These are phyloP conservation scores for Eleutherodactylus coqui DNA, from an alignment of 2,797 vertebrate species.

Conservation along the genomic window DNA sequence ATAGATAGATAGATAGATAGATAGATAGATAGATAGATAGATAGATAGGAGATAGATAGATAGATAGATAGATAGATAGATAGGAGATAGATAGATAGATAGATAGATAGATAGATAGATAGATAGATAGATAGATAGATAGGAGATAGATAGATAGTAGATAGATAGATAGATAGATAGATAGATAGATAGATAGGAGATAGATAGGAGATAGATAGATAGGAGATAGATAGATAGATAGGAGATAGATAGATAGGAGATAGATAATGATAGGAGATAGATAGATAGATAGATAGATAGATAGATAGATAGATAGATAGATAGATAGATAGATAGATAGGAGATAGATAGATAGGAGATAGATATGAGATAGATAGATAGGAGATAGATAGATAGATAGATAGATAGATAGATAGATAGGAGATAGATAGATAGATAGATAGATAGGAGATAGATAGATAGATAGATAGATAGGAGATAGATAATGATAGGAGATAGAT, in stretches of 20 bases:
- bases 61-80: no score
- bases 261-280: neutral
- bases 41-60: neutral
- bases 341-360: neutral
- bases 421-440: neutral
- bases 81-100: no score
- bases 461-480: no score
- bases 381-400: neutral
- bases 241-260: neutral
- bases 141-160: neutral
- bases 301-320: neutral
- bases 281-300: neutral
- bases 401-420: no score
- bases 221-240: neutral
- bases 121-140: neutral
- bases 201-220: neutral
- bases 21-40: neutral
- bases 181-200: neutral
- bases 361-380: neutral
- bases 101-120: neutral
- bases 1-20: no score
- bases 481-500: no score
- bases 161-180: no score
- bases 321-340: neutral
- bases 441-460: no score